Evolutionary conservation across 2,797 vertebrate species (phyloP).

Genomic region (Odontamblyopus lacepedii): DNA sequence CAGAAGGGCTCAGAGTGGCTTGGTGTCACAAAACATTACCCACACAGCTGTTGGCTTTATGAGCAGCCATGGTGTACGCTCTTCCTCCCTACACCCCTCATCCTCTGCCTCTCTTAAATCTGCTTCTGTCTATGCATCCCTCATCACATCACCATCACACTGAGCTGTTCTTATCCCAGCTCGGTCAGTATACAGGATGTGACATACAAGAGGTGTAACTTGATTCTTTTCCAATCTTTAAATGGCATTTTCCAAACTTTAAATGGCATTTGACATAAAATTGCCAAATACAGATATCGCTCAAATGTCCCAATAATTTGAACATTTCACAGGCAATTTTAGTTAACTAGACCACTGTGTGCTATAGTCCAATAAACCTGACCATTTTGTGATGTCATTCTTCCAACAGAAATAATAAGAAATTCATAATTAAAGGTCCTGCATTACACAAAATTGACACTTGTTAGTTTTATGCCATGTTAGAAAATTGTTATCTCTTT

Average conservation of each 20-base stretch:
- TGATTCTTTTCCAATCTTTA: neutral
- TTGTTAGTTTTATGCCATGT: too few species aligned
- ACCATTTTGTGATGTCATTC: neutral
- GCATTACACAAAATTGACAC: too few species aligned
- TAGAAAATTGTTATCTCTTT: too few species aligned
- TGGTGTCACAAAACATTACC: slow-evolving; percentile 82
- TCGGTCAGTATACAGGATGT: slow-evolving; percentile 20
- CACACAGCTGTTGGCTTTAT: slow-evolving; percentile 81
- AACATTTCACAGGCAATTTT: neutral
- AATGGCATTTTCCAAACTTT: neutral
- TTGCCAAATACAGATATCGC: neutral
- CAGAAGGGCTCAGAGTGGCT: slow-evolving; percentile 78
- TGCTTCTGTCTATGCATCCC: slow-evolving; percentile 17
- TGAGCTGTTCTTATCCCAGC: slow-evolving; percentile 49
- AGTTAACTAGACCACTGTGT: neutral
- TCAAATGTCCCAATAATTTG: neutral
- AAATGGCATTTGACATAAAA: neutral
- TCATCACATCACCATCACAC: slow-evolving; percentile 41
- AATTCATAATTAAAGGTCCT: too few species aligned
- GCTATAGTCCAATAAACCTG: neutral
- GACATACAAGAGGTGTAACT: neutral
- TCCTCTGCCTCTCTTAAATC: slow-evolving; percentile 36
- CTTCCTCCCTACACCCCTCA: slow-evolving; percentile 46
- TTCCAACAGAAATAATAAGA: neutral
- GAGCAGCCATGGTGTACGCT: slow-evolving; percentile 69